Conservation (phyloP, 2,888 invertebrate species). For the Cryptosula pallasiana region DNA sequence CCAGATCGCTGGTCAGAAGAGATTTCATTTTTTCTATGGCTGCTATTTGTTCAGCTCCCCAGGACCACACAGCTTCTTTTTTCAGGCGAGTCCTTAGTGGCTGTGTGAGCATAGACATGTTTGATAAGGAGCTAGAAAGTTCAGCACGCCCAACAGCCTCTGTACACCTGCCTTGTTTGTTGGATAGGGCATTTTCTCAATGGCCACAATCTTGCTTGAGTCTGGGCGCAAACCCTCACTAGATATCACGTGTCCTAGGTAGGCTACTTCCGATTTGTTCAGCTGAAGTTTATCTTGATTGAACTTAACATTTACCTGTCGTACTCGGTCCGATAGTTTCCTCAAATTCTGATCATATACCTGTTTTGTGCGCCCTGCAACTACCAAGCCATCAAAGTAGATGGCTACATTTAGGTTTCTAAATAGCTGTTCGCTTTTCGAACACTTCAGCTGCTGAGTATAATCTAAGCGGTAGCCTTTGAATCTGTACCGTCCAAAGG, state of each 20-base stretch:
- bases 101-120: too few relatives aligned
- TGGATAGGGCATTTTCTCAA: background rate
- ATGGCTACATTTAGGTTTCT: background rate
- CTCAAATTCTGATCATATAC: slow-evolving; percentile 3
- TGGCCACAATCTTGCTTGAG: background rate
- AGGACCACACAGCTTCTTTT: background rate
- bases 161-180: background rate
- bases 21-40: background rate
- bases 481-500: background rate
- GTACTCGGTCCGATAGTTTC: background rate
- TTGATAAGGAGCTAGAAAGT: background rate
- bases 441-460: slow-evolving; percentile 1
- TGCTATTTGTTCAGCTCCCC: background rate
- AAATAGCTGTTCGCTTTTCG: slow-evolving; percentile 7
- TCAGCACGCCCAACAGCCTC: background rate
- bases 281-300: background rate
- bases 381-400: slow-evolving; percentile 1
- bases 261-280: background rate
- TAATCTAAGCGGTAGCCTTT: background rate
- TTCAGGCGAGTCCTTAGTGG: background rate
- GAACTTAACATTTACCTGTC: background rate
- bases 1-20: background rate
- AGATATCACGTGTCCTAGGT: slow-evolving; percentile 13
- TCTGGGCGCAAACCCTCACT: slow-evolving; percentile 1
- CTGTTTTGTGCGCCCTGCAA: background rate